phyloP scores from a whole-genome alignment of 1,140 invertebrate genomes.

The Diorhabda carinulata region DNA sequence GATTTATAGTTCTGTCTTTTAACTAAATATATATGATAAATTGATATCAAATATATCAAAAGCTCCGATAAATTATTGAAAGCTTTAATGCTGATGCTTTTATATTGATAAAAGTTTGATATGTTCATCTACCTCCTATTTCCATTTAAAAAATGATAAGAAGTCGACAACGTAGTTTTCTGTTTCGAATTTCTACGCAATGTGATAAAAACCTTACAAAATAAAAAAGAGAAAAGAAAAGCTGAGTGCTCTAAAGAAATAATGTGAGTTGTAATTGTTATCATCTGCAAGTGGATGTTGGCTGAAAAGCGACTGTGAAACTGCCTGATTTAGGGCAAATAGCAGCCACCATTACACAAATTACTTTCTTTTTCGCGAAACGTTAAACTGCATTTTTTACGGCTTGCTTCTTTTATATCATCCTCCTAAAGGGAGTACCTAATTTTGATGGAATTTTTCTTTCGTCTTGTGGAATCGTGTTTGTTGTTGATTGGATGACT shows the following conservation, averaged over 20 bases:
- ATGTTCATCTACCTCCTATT: too few species aligned
- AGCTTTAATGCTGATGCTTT: too few species aligned
- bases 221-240: too few species aligned
- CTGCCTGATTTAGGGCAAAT: conserved; percentile 26
- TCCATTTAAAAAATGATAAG: too few species aligned
- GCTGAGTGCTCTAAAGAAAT: not conserved
- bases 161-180: too few species aligned
- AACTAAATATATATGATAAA: too few species aligned
- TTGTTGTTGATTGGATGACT: not conserved
- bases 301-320: conserved; percentile 20
- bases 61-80: too few species aligned
- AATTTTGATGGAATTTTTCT: conserved; percentile 11
- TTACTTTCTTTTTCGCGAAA: conserved; percentile 17
- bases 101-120: too few species aligned
- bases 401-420: conserved; percentile 11
- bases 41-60: too few species aligned
- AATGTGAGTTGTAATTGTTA: conserved; percentile 22
- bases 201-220: too few species aligned
- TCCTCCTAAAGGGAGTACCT: conserved; percentile 15
- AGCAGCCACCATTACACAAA: conserved; percentile 20
- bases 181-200: too few species aligned
- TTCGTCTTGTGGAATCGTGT: not conserved
- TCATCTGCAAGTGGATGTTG: conserved; percentile 16
- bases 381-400: conserved; percentile 21
- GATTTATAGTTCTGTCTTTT: too few species aligned